Conservation (phyloP, 2,888 invertebrate genomes). For the Rhorus exstirpatorius region DNA sequence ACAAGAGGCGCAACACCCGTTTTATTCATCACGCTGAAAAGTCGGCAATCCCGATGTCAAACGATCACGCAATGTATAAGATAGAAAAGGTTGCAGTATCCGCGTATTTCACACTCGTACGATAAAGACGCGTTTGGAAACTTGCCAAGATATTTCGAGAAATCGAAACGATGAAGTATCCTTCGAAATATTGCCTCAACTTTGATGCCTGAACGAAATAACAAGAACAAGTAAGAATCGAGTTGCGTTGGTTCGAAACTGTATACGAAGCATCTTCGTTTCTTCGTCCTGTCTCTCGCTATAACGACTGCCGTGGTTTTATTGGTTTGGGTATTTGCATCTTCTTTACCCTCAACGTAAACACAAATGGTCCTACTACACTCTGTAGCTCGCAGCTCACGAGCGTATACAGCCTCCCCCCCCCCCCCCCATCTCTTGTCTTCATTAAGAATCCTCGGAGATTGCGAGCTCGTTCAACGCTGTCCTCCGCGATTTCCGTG, state of each 20-base stretch:
- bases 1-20: not conserved
- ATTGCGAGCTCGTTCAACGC: conserved; percentile 39
- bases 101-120: too few relatives aligned
- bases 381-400: not conserved
- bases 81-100: too few relatives aligned
- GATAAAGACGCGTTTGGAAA: too few relatives aligned
- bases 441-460: conserved; percentile 72
- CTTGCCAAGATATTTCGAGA: not conserved
- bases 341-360: conserved; percentile 24
- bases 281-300: conserved; percentile 55
- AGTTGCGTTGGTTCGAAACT: conserved; percentile 14
- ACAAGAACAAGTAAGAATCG: conserved; percentile 3
- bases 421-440: conserved; percentile 13
- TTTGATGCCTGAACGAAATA: not conserved
- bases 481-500: not conserved
- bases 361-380: conserved; percentile 3
- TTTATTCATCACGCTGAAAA: not conserved
- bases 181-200: not conserved
- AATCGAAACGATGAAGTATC: conserved; percentile 1
- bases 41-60: not conserved
- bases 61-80: too few relatives aligned
- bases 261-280: conserved; percentile 9
- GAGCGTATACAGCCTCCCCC: not conserved
- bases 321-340: conserved; percentile 72
- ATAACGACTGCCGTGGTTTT: conserved; percentile 67